A percentile compares a stretch with the other conserved stretches of the same genome.
Conservation (phyloP, 2,113 vertebrate genomes). For the Chloropsis cyanopogon region DNA sequence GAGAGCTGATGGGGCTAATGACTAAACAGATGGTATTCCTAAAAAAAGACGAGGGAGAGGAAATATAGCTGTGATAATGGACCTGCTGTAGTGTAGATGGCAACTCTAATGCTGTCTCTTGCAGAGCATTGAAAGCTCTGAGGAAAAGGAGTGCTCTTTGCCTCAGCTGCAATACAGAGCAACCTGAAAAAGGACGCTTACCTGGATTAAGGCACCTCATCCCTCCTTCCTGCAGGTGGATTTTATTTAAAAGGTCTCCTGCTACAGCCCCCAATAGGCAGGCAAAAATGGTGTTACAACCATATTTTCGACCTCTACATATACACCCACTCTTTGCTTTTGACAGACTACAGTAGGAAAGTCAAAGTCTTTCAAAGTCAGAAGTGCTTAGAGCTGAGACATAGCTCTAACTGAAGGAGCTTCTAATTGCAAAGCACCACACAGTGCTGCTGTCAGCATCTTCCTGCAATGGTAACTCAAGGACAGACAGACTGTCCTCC, state of each 20-base stretch:
- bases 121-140: neutral
- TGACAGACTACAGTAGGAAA: neutral
- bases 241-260: neutral
- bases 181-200: neutral
- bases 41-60: constrained; percentile 52
- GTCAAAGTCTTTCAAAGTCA: neutral
- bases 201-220: neutral
- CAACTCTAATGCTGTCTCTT: neutral
- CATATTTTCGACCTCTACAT: neutral
- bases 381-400: neutral
- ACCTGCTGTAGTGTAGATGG: constrained; percentile 27
- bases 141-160: neutral
- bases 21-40: constrained; percentile 71
- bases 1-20: constrained; percentile 70
- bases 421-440: neutral
- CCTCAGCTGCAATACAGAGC: neutral
- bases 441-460: neutral
- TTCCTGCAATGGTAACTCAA: neutral
- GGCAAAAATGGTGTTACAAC: neutral
- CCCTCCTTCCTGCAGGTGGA: neutral
- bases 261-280: neutral
- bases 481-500: neutral
- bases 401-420: neutral
- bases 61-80: constrained; percentile 51
- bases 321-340: neutral